Conservation (phyloP, 2,113 vertebrate genomes). For the Ammodytes dubius region DNA sequence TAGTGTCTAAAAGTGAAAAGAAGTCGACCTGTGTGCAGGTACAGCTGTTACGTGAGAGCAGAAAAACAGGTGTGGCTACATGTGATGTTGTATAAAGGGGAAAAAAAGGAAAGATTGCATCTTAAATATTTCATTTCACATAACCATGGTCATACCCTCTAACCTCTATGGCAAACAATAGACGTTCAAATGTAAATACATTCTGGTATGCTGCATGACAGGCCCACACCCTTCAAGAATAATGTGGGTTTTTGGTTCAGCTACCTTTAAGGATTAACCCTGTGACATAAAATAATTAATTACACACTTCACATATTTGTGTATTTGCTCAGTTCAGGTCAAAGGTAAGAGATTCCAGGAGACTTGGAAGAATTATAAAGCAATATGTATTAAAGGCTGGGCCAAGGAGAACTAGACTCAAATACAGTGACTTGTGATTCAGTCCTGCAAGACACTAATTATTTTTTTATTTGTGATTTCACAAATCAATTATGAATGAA, state of each 20-base stretch:
- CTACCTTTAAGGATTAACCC: not conserved
- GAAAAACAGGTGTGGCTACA: conserved; percentile 47
- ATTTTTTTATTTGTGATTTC: too few relatives aligned
- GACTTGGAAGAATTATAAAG: too few relatives aligned
- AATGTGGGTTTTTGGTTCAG: not conserved
- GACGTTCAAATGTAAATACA: not conserved
- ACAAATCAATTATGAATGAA: too few relatives aligned
- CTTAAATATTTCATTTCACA: not conserved
- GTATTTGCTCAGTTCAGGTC: too few relatives aligned
- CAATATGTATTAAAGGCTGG: too few relatives aligned
- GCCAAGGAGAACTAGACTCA: too few relatives aligned
- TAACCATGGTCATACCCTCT: not conserved
- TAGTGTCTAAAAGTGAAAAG: not conserved
- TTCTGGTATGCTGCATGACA: not conserved
- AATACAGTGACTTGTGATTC: too few relatives aligned
- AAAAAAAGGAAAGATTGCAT: not conserved
- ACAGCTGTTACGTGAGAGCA: conserved; percentile 1
- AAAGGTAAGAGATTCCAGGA: too few relatives aligned
- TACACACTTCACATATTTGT: too few relatives aligned
- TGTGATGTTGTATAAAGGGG: not conserved
- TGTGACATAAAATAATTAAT: not conserved
- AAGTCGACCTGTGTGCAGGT: too few relatives aligned
- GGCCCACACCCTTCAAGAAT: not conserved
- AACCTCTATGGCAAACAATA: not conserved
- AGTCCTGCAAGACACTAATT: too few relatives aligned